Base-by-base conservation (phyloP, 2,113 vertebrate species). In the Acrocephalus kingi region DNA sequence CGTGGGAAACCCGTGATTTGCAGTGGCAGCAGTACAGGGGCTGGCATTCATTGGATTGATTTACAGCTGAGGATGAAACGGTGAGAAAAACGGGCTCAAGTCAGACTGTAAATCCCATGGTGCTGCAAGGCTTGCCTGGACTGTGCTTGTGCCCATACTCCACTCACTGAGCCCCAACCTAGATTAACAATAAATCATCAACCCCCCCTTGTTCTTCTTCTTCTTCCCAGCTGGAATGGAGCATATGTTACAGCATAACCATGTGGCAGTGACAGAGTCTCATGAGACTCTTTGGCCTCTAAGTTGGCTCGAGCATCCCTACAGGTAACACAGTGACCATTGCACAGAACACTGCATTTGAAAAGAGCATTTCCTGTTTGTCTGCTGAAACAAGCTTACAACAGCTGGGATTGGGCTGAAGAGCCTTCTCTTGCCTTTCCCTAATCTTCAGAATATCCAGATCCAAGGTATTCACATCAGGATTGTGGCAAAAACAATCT, bases 21-120 rank as follows among this genome's bases (percentile, higher is more conserved):
- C 48, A 41, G 5, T 43, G 59, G 37, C 45, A 71, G n/a, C 43
- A 84, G 52, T 18, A 31, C 43, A 56, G 10, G 20, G n/a, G 13
- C 28, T 51, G 48, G 27, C 31, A 68, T 25, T 80, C 31, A n/a
- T 2, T 27, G 31, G 15, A 54, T 6, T 37, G 35, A 67, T 27
- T 79, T 59, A 39, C 12, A 20, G 45, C 10, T 81, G 56, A 78
- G 62, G 31, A 58, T 51, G 48, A 78, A 90, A n/a, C 1, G 2
- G 30, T 61, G 41, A 58, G 37, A 51, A 75, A 81, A 92, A 22
- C 0, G 5, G 23, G 33, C 82, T 90, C 58, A 33, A 19, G 20
- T 28, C 3, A 3, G 13, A 69, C 22, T 0, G 0, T 30, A 76
- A 83, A 63, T 21, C 25, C 39, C 0, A 0, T 12, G 23, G 23